These are phyloP conservation scores for Drosophila repletoides DNA, from an alignment of 1,140 invertebrate species.

Conservation along the genomic window DNA sequence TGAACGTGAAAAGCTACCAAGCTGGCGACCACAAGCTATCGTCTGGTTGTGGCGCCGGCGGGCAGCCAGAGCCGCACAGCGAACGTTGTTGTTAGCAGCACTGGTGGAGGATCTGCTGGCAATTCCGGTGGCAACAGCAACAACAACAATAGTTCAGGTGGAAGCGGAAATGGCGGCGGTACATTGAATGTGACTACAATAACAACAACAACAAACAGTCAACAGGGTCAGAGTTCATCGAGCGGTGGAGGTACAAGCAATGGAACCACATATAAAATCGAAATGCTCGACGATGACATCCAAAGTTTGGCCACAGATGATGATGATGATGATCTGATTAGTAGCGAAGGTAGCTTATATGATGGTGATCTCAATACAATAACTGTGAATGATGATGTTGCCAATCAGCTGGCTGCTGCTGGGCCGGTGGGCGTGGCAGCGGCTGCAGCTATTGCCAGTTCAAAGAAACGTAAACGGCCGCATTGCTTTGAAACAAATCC, in stretches of 20 bases:
- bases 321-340: conserved; percentile 90
- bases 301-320: conserved; percentile 88
- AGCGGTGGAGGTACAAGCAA: conserved; percentile 63
- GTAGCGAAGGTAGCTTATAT: conserved; percentile 87
- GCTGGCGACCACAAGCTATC: conserved; percentile 76
- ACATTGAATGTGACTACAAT: conserved; percentile 81
- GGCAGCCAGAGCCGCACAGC: conserved; percentile 51
- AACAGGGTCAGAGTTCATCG: conserved; percentile 36
- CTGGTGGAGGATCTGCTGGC: conserved; percentile 12
- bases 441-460: conserved; percentile 97
- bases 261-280: conserved; percentile 81
- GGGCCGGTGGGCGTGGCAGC: conserved; percentile 98
- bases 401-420: conserved; percentile 96
- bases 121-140: conserved; percentile 10
- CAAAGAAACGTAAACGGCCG: conserved; percentile 96
- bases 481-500: conserved; percentile 99
- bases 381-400: conserved; percentile 95
- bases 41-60: conserved; percentile 64
- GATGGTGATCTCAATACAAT: conserved; percentile 90
- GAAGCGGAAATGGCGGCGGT: conserved; percentile 49
- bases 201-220: conserved; percentile 55
- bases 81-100: conserved; percentile 50
- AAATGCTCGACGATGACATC: conserved; percentile 85
- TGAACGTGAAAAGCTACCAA: conserved; percentile 22
- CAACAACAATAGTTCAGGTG: conserved; percentile 36